Base-by-base conservation (phyloP, 1,140 invertebrate species). In the Samia ricini region DNA sequence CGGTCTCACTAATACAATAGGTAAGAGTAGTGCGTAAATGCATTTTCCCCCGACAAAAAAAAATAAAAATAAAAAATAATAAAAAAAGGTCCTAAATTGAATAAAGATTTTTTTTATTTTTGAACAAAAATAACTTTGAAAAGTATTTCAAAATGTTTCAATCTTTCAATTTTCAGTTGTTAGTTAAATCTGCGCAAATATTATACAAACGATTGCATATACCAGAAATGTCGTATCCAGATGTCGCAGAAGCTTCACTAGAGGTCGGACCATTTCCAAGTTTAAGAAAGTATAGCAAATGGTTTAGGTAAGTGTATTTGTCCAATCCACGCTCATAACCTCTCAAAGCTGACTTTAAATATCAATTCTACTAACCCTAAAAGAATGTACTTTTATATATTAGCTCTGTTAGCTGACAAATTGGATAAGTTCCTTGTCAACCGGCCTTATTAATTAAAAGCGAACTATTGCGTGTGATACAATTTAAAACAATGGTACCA, bases 191-290 rank as follows among this genome's bases (percentile, higher is more conserved):
- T 42, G 79, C 81, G 5, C 84, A 87, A 57, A 67, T 71, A 7
- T 58, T 89, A 18, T 85, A 81, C 54, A 75, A 61, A 57, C 72
- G 84, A 56, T 79, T 79, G 15, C 69, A 76, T 42, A 60, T 84
- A 1, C 64, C 83, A 0, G 64, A 56, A 2, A 79, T 88, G 83
- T 79, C 77, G 0, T 88, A 88, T 36, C 80, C 85, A 0, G 85
- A 88, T 7, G 72, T 88, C 0, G 85, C 81, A 0, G 84, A 88
- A 59, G 79, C 76, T 0, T 64, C 78, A 0, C 29, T 83, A 23
- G 71, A 77, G 69, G 66, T 76, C 2, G 79, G 79, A 22, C 81
- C 81, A 0, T 84, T 80, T 18, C 73, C 74, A 18, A 79, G 29
- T 6, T 64, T 81, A 26, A 78, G 72, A 23, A 83, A 79, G 68